phyloP scores from a whole-genome alignment of 2,797 vertebrate genomes.

The Anabas testudineus region DNA sequence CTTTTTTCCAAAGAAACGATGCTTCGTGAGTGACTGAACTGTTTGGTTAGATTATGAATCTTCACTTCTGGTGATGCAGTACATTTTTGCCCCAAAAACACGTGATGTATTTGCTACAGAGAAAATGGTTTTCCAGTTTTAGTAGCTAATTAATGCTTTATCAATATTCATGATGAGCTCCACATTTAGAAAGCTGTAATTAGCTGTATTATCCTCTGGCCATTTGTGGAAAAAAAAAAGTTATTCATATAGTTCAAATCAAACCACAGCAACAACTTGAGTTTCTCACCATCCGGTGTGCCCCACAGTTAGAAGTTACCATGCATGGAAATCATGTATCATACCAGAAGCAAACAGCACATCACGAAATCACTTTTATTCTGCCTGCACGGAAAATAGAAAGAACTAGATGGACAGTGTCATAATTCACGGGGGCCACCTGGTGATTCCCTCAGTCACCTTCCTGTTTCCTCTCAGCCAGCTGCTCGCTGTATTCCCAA shows the following conservation, averaged over 20 bases:
- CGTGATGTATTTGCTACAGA: constrained; percentile 81
- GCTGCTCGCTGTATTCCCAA: constrained; percentile 84
- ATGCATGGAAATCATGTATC: constrained; percentile 48
- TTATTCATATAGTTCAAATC: constrained; percentile 64
- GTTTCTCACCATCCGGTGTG: constrained; percentile 47
- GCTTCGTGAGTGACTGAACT: constrained; percentile 31
- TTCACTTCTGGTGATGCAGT: constrained; percentile 48
- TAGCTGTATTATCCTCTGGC: constrained; percentile 80
- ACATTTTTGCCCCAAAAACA: constrained; percentile 77
- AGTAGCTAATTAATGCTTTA: constrained; percentile 87
- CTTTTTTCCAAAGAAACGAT: not conserved
- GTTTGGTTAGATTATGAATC: constrained; percentile 41
- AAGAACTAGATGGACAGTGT: constrained; percentile 56
- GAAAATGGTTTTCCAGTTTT: constrained; percentile 84
- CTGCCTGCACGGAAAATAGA: constrained; percentile 47
- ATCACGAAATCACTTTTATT: constrained; percentile 56
- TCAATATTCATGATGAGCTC: constrained; percentile 87
- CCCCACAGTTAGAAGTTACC: constrained; percentile 2
- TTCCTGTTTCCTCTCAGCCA: constrained; percentile 83
- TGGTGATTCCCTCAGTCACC: constrained; percentile 84
- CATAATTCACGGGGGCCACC: constrained; percentile 83
- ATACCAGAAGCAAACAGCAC: constrained; percentile 42
- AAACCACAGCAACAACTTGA: constrained; percentile 60
- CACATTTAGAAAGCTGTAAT: constrained; percentile 82
- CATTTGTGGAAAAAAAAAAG: constrained; percentile 68